Evolutionary conservation across 2,113 vertebrate genomes (phyloP).

Genomic region (Colistium nudipinnis): DNA sequence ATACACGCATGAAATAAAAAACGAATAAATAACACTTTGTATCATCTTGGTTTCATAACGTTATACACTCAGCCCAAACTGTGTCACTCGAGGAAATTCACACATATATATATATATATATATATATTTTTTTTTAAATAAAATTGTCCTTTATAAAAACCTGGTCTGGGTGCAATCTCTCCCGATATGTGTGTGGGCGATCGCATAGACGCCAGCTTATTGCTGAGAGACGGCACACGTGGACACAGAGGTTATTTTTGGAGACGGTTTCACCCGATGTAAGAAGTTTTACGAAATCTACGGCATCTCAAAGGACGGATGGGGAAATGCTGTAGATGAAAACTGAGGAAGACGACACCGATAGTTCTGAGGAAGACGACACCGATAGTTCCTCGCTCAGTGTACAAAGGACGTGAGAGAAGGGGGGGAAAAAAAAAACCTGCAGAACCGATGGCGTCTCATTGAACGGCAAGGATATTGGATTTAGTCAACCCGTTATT

Average conservation of each 20-base stretch:
- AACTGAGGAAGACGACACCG: neutral
- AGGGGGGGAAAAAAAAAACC: too few relatives aligned
- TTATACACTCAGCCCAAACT: too few relatives aligned
- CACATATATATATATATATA: too few relatives aligned
- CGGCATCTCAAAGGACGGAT: neutral
- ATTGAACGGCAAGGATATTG: conserved; percentile 28
- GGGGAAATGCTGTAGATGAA: conserved; percentile 10
- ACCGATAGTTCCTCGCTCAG: neutral
- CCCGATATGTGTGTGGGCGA: too few relatives aligned
- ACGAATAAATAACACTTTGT: too few relatives aligned
- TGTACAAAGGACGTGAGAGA: neutral
- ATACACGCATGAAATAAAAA: too few relatives aligned
- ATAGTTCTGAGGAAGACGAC: neutral
- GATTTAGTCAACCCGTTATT: too few relatives aligned
- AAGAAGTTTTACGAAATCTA: neutral
- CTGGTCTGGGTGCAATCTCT: too few relatives aligned
- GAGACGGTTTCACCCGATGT: neutral
- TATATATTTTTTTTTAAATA: too few relatives aligned
- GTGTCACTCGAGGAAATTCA: too few relatives aligned
- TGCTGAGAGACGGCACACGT: neutral
- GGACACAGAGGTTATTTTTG: neutral
- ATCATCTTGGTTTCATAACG: too few relatives aligned
- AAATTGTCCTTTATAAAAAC: too few relatives aligned
- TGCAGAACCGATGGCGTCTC: conserved; percentile 11
- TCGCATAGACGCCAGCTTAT: neutral